A percentile compares a stretch with the other conserved stretches of the same genome.
Evolutionary conservation across 2,113 vertebrate species (phyloP).

Genomic region (Gymnogyps californianus): DNA sequence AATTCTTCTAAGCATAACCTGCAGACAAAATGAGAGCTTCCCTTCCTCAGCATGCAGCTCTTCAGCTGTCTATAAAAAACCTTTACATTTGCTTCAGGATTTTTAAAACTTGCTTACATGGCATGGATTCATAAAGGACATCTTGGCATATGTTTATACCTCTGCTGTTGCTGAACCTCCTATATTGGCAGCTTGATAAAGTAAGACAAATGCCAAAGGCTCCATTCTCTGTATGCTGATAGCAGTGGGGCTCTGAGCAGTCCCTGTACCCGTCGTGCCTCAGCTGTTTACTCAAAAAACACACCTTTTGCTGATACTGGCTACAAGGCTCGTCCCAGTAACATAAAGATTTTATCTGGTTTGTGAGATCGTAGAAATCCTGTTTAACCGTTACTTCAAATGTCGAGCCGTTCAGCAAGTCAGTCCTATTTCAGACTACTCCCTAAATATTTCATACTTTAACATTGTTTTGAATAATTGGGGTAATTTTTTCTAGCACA

Average conservation of each 20-base stretch:
- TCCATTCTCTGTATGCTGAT: background rate
- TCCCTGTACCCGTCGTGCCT: background rate
- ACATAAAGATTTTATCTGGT: background rate
- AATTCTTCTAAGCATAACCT: background rate
- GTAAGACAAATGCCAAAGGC: background rate
- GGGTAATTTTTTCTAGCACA: background rate
- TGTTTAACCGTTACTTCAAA: background rate
- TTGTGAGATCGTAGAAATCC: background rate
- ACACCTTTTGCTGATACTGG: background rate
- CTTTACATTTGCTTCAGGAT: background rate
- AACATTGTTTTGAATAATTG: background rate
- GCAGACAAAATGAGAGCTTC: background rate
- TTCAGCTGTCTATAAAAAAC: background rate
- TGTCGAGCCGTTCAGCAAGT: background rate
- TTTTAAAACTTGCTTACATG: background rate
- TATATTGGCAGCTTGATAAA: background rate
- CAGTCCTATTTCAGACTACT: background rate
- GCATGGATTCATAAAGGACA: background rate
- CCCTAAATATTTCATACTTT: background rate
- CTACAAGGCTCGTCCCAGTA: background rate
- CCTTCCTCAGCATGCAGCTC: background rate
- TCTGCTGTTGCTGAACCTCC: background rate
- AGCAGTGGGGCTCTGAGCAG: background rate
- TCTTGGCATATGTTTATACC: background rate
- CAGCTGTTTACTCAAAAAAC: background rate